Evolutionary conservation across 2,888 invertebrate species (phyloP).

Genomic region (Torymus texanus): DNA sequence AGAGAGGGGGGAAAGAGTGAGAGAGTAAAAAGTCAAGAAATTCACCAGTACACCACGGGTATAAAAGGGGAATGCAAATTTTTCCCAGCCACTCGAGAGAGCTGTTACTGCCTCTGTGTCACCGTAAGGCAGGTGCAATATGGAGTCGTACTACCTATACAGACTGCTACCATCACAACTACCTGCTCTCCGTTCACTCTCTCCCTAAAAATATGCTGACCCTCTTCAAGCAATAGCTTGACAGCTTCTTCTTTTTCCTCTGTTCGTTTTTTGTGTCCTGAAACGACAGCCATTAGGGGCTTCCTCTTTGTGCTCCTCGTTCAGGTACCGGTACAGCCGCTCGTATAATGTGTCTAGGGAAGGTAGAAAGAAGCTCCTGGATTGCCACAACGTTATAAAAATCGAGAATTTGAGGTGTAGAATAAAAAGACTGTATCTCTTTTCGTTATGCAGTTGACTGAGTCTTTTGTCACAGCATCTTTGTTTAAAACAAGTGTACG

Average conservation of each 20-base stretch:
- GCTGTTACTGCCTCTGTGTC: conserved; percentile 60
- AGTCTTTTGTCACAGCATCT: too few relatives aligned
- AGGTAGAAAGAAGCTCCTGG: conserved; percentile 18
- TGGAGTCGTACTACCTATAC: conserved; percentile 60
- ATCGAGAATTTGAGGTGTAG: background rate
- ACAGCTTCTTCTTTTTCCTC: conserved; percentile 1
- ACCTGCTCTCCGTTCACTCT: conserved; percentile 47
- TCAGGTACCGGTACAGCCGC: background rate
- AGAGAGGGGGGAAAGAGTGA: too few relatives aligned
- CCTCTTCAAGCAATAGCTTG: conserved; percentile 59
- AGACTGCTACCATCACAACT: conserved; percentile 48
- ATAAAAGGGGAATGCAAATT: conserved; percentile 66
- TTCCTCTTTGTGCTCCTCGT: conserved; percentile 13
- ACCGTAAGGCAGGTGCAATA: conserved; percentile 69
- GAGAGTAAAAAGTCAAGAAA: too few relatives aligned
- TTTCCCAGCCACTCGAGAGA: conserved; percentile 59
- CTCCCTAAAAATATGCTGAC: conserved; percentile 65
- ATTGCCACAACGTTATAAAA: background rate
- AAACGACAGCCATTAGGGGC: conserved; percentile 27
- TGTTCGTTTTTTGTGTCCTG: conserved; percentile 11
- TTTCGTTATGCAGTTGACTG: background rate
- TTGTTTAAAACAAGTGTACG: conserved; percentile 36
- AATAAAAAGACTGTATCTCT: conserved; percentile 21
- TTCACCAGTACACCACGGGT: conserved; percentile 3
- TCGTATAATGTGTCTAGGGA: background rate